Conservation (phyloP, 2,888 invertebrate species). For the Miltochrista miniata region DNA sequence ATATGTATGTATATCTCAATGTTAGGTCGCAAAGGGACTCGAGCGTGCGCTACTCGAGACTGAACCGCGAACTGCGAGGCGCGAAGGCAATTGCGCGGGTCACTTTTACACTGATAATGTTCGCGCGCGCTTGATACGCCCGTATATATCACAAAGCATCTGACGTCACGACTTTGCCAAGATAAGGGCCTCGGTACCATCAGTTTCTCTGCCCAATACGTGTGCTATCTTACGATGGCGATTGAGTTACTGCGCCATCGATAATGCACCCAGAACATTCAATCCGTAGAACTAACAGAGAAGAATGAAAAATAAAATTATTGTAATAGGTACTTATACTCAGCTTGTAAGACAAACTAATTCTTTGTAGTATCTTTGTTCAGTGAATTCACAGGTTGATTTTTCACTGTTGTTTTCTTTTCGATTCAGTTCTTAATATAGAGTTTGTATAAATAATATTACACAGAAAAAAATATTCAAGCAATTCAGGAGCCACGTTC, state of each 20-base stretch:
- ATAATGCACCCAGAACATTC: constrained; percentile 3
- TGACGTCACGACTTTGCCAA: constrained; percentile 63
- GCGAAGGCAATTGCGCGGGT: constrained; percentile 57
- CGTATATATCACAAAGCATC: constrained; percentile 65
- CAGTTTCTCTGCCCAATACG: constrained; percentile 40
- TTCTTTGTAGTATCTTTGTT: neutral
- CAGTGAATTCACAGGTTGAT: neutral
- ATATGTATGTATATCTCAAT: constrained; percentile 33
- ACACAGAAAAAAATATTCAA: too few relatives aligned
- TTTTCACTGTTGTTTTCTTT: neutral
- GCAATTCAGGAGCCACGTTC: too few relatives aligned
- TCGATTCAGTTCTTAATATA: neutral
- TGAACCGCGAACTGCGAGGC: constrained; percentile 53
- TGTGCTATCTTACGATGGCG: constrained; percentile 43
- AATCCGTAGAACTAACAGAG: neutral
- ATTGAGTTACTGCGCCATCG: constrained; percentile 12
- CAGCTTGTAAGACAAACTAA: neutral
- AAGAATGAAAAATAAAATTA: neutral
- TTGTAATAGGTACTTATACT: neutral
- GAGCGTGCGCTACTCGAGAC: constrained; percentile 44
- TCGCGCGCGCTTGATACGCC: constrained; percentile 66
- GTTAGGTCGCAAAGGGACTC: constrained; percentile 24
- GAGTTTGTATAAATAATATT: too few relatives aligned
- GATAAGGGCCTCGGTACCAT: constrained; percentile 56
- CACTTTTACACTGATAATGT: constrained; percentile 66